Evolutionary conservation across 2,797 vertebrate species (phyloP).

Genomic region (Paedocypris micromegethes): DNA sequence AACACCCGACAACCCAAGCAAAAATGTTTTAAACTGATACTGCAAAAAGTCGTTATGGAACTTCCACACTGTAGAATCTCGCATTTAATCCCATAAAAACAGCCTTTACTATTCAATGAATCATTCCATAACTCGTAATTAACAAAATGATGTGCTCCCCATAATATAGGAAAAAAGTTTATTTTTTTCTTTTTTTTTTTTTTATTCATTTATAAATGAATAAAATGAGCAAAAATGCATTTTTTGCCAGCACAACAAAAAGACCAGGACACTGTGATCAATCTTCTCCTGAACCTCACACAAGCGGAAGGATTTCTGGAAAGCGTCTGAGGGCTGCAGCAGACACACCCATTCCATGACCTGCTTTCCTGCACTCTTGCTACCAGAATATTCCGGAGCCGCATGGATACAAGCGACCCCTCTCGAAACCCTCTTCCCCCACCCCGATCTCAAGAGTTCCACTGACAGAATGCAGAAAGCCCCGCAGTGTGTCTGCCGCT

Average conservation of each 20-base stretch:
- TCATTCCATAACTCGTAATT: too few species aligned
- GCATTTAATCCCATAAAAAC: too few species aligned
- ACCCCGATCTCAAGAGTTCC: constrained; percentile 56
- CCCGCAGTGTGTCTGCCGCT: constrained; percentile 55
- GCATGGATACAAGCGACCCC: constrained; percentile 35
- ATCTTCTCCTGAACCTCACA: neutral
- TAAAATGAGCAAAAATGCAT: too few species aligned
- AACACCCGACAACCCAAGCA: too few species aligned
- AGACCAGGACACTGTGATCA: neutral
- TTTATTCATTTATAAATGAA: too few species aligned
- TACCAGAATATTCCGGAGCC: constrained; percentile 3
- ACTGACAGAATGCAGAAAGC: constrained; percentile 46
- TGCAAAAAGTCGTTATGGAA: too few species aligned
- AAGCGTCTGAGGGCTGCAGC: neutral
- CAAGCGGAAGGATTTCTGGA: neutral
- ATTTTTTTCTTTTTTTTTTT: too few species aligned
- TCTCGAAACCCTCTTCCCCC: constrained; percentile 19
- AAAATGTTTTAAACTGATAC: too few species aligned
- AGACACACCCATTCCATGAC: constrained; percentile 18
- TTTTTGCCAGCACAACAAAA: neutral
- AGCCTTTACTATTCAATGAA: too few species aligned
- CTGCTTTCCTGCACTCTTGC: constrained; percentile 3
- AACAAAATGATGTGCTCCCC: too few species aligned
- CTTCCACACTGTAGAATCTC: too few species aligned
- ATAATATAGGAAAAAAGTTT: too few species aligned